Evolutionary conservation across 2,888 invertebrate species (phyloP).

Genomic region (Trypoxylon attenuatum): DNA sequence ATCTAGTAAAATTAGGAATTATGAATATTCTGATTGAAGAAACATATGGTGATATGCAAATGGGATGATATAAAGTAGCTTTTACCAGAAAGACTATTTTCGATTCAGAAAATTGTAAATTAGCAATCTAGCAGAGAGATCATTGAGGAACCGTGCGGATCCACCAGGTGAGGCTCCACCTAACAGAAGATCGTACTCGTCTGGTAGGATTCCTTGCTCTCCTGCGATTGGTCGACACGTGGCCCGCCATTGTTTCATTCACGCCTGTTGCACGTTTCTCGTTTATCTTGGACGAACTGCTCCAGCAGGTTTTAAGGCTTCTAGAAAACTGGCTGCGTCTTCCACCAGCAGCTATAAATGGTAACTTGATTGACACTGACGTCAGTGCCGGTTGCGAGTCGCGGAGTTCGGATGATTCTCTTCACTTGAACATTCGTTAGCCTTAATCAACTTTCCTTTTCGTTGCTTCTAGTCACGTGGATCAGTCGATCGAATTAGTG

Average conservation of each 20-base stretch:
- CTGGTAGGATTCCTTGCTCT: slow-evolving; percentile 43
- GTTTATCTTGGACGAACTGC: slow-evolving; percentile 46
- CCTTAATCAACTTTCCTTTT: no score
- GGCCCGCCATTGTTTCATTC: slow-evolving; percentile 64
- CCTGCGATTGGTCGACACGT: slow-evolving; percentile 57
- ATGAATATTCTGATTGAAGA: no score
- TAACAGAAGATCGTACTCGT: slow-evolving; percentile 46
- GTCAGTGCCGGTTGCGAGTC: slow-evolving; percentile 16
- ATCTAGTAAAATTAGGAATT: no score
- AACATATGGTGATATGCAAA: no score
- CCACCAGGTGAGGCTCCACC: slow-evolving; percentile 56
- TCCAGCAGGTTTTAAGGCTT: slow-evolving; percentile 24
- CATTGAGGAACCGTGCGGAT: slow-evolving; percentile 45
- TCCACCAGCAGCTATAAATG: slow-evolving; percentile 24
- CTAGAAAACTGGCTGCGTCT: slow-evolving; percentile 7
- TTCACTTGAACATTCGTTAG: no score
- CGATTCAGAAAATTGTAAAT: slow-evolving; percentile 1
- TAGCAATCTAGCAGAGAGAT: slow-evolving; percentile 28
- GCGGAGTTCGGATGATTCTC: no score
- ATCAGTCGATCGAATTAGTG: no score
- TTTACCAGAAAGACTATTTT: no score
- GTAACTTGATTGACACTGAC: slow-evolving; percentile 36
- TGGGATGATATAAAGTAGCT: no score
- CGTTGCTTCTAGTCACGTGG: no score
- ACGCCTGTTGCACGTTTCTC: slow-evolving; percentile 59